phyloP scores from a whole-genome alignment of 2,797 vertebrate species.

The Liparis tanakae region DNA sequence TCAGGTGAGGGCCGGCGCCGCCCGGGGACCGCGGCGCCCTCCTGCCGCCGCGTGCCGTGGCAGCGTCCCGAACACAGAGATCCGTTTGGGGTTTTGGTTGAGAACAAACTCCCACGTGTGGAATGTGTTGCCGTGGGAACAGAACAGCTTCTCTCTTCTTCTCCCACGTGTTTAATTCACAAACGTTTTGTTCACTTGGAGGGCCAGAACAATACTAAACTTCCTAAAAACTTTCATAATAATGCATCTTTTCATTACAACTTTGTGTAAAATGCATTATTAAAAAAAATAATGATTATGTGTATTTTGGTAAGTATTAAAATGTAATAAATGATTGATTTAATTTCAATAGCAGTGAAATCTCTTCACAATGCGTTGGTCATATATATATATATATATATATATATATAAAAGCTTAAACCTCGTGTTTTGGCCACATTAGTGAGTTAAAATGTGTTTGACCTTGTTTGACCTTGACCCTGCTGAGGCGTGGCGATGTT shows the following conservation, averaged over 20 bases:
- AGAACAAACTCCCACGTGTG: conserved; percentile 67
- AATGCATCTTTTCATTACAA: too few species aligned
- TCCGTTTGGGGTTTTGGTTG: background rate
- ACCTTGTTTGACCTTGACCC: background rate
- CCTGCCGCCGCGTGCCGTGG: too few species aligned
- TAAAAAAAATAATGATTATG: too few species aligned
- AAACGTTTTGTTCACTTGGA: conserved; percentile 19
- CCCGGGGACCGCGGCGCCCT: too few species aligned
- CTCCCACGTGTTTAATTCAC: conserved; percentile 53
- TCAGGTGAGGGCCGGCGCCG: conserved; percentile 86
- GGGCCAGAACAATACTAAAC: background rate
- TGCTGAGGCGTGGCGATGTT: background rate
- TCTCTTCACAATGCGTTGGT: background rate
- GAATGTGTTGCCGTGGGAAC: conserved; percentile 65
- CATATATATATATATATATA: too few species aligned
- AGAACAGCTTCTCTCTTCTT: conserved; percentile 59
- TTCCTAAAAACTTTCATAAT: too few species aligned
- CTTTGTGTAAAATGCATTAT: too few species aligned
- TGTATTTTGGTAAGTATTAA: background rate
- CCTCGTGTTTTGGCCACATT: background rate
- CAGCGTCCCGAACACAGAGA: too few species aligned
- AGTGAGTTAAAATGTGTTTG: background rate
- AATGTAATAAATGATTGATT: background rate
- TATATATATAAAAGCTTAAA: background rate
- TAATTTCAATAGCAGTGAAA: background rate